Evolutionary conservation across 2,888 invertebrate genomes (phyloP).

Genomic region (Mythimna loreyi): DNA sequence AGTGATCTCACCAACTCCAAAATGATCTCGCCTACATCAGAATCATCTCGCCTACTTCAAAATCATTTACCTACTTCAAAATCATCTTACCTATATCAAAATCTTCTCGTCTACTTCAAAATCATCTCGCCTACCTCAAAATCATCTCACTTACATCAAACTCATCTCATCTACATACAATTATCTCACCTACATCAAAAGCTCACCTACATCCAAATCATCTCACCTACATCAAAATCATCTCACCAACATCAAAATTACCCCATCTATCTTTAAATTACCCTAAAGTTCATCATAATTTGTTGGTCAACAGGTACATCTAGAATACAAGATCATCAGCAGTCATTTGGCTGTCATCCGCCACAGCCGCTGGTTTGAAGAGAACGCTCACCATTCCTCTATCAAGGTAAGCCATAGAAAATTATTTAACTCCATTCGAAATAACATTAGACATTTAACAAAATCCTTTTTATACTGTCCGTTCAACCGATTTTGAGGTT

Average conservation of each 20-base stretch:
- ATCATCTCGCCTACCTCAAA: neutral
- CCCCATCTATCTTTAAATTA: neutral
- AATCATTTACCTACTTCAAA: too few relatives aligned
- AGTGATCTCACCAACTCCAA: too few relatives aligned
- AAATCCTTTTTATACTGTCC: too few relatives aligned
- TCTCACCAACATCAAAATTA: neutral
- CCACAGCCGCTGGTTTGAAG: slow-evolving; percentile 99
- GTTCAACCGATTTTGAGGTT: too few relatives aligned
- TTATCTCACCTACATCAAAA: neutral
- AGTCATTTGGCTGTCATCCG: slow-evolving; percentile 98
- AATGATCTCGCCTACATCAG: too few relatives aligned
- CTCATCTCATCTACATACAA: neutral
- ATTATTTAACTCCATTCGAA: too few relatives aligned
- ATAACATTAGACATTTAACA: too few relatives aligned
- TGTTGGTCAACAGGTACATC: slow-evolving; percentile 88
- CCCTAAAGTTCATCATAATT: too few relatives aligned
- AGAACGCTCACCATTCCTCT: slow-evolving; percentile 98
- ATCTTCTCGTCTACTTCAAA: neutral
- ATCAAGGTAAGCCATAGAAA: slow-evolving; percentile 92
- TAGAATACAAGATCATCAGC: slow-evolving; percentile 95
- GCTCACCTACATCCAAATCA: neutral
- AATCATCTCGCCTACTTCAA: too few relatives aligned
- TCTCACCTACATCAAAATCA: too few relatives aligned
- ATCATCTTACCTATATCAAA: too few relatives aligned
- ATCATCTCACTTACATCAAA: neutral